Percentiles rank a stretch among this genome's conserved stretches.
Evolutionary conservation across 1,140 invertebrate species (phyloP).

Genomic region (Pachypsylla venusta): DNA sequence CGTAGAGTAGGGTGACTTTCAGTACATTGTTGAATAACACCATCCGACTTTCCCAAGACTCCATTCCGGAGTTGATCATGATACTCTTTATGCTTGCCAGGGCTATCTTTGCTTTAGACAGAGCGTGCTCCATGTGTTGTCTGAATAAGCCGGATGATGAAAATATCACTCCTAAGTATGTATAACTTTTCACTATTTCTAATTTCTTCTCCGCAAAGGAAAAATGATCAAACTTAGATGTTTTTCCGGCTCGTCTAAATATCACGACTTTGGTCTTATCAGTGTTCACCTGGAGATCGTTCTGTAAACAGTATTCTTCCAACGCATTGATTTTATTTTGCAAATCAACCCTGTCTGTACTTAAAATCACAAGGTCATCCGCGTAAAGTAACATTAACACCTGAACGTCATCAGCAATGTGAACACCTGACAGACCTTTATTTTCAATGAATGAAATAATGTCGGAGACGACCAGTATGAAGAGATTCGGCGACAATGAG

Average conservation of each 20-base stretch:
- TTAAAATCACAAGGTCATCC: slow-evolving; percentile 16
- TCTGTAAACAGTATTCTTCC: slow-evolving; percentile 15
- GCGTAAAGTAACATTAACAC: slow-evolving; percentile 14
- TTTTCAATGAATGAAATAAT: slow-evolving; percentile 14
- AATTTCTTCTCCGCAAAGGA: not conserved
- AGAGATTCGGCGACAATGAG: slow-evolving; percentile 14
- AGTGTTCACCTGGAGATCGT: slow-evolving; percentile 17
- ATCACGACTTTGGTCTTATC: slow-evolving; percentile 22
- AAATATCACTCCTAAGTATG: not conserved
- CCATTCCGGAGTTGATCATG: not conserved
- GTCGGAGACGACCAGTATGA: slow-evolving; percentile 18
- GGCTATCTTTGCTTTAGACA: not conserved
- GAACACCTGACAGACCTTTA: slow-evolving; percentile 8
- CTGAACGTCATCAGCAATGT: not conserved
- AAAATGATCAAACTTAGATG: not conserved
- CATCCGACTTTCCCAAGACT: not conserved
- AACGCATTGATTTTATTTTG: slow-evolving; percentile 8
- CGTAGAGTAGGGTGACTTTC: not conserved
- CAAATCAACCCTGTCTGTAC: not conserved
- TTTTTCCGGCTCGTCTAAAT: slow-evolving; percentile 19
- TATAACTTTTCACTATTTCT: slow-evolving; percentile 2
- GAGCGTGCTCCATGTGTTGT: not conserved
- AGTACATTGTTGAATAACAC: not conserved
- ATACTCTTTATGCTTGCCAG: not conserved
- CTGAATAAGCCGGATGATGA: not conserved